Evolutionary conservation across 2,888 invertebrate species (phyloP).

Genomic region (Anthophora plumipes): DNA sequence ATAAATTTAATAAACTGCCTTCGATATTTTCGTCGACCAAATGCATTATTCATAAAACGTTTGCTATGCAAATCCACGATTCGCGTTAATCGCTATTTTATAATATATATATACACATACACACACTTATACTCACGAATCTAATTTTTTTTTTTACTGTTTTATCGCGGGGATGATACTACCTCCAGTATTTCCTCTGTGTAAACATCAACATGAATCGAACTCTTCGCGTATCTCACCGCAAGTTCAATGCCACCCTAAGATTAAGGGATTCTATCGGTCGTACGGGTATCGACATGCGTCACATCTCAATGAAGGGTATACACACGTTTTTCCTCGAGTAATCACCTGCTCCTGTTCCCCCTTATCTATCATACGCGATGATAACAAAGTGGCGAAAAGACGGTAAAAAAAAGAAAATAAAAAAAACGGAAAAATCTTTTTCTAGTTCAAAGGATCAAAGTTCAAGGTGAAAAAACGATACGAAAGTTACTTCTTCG

Average conservation of each 20-base stretch:
- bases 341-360: slow-evolving; percentile 30
- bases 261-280: slow-evolving; percentile 25
- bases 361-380: background rate
- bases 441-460: background rate
- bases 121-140: background rate
- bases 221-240: slow-evolving; percentile 5
- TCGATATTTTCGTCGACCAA: background rate
- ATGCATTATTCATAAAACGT: background rate
- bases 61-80: background rate
- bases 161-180: slow-evolving; percentile 13
- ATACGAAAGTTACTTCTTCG: background rate
- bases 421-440: background rate
- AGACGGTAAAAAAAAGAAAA: too few species aligned
- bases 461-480: background rate
- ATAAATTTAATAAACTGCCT: background rate
- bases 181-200: background rate
- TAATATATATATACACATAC: too few species aligned
- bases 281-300: slow-evolving; percentile 12
- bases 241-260: slow-evolving; percentile 50
- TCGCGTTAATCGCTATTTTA: background rate
- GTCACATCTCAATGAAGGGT: slow-evolving; percentile 18
- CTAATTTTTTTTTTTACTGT: slow-evolving; percentile 3
- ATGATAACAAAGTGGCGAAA: background rate
- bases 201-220: background rate
- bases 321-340: slow-evolving; percentile 7